Evolutionary conservation across 2,113 vertebrate genomes (phyloP).

Genomic region (Tauraco erythrolophus): DNA sequence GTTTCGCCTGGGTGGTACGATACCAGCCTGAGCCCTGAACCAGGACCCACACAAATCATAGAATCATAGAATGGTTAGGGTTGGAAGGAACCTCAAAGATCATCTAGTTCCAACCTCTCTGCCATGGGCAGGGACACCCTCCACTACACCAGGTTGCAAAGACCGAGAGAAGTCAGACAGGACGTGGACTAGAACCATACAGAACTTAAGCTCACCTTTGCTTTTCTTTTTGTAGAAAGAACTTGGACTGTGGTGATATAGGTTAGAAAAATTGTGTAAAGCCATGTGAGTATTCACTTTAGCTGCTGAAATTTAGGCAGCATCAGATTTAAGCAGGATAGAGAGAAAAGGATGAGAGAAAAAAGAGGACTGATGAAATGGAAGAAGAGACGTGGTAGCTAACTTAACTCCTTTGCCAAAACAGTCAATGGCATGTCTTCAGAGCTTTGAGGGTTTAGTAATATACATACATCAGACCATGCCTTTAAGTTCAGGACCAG

Average conservation of each 20-base stretch:
- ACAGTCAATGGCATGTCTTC: background rate
- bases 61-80: too few relatives aligned
- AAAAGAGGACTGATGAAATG: background rate
- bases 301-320: background rate
- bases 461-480: background rate
- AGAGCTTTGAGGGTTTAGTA: background rate
- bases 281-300: background rate
- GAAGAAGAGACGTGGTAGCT: background rate
- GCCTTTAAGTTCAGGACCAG: background rate
- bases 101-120: too few relatives aligned
- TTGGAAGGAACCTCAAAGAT: too few relatives aligned
- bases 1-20: background rate
- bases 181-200: rapidly evolving
- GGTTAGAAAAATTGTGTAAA: background rate
- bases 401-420: background rate
- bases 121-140: too few relatives aligned
- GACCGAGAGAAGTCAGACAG: rapidly evolving
- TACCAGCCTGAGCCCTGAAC: background rate
- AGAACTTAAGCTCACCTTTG: background rate
- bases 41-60: background rate
- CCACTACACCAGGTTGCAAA: too few relatives aligned
- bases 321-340: background rate
- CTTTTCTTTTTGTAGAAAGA: background rate
- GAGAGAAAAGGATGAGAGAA: background rate
- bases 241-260: background rate